Evolutionary conservation across 1,140 invertebrate species (phyloP).

Genomic region (Danaus melanippus): DNA sequence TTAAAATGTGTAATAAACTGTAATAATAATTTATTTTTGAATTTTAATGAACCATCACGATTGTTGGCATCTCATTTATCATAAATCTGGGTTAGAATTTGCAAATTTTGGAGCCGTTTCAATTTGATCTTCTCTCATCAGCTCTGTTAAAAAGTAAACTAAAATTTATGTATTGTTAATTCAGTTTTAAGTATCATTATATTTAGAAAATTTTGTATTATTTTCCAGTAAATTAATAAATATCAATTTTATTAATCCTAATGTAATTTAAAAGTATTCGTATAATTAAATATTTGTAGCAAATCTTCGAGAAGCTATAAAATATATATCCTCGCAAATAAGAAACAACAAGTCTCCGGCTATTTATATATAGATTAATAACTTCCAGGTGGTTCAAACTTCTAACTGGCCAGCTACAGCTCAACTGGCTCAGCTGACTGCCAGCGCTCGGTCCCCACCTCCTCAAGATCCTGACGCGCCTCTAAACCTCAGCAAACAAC

Average conservation of each 20-base stretch:
- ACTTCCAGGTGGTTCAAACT: conserved; percentile 33
- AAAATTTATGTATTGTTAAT: conserved; percentile 4
- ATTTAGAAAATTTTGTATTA: no score
- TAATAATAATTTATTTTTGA: conserved; percentile 13
- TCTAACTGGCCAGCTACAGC: conserved; percentile 52
- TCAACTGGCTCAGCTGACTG: conserved; percentile 55
- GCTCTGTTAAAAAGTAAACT: conserved; percentile 10
- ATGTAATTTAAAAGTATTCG: no score
- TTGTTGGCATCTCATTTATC: conserved; percentile 21
- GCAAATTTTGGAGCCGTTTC: conserved; percentile 19
- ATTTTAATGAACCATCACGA: conserved; percentile 19
- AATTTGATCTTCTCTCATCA: conserved; percentile 13
- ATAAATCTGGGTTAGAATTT: conserved; percentile 19
- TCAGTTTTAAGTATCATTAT: no score
- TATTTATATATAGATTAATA: not conserved
- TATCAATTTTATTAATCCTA: no score
- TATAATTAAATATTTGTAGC: no score
- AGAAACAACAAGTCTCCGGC: not conserved
- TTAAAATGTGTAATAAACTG: conserved; percentile 7
- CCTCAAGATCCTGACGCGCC: conserved; percentile 83
- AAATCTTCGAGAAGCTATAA: no score
- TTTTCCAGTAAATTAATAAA: no score
- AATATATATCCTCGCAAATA: no score
- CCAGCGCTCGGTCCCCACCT: conserved; percentile 51
- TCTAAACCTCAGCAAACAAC: conserved; percentile 90